A percentile compares a stretch with the other conserved stretches of the same genome.
Evolutionary conservation across 1,140 invertebrate genomes (phyloP).

Genomic region (Agrypnia vestita): DNA sequence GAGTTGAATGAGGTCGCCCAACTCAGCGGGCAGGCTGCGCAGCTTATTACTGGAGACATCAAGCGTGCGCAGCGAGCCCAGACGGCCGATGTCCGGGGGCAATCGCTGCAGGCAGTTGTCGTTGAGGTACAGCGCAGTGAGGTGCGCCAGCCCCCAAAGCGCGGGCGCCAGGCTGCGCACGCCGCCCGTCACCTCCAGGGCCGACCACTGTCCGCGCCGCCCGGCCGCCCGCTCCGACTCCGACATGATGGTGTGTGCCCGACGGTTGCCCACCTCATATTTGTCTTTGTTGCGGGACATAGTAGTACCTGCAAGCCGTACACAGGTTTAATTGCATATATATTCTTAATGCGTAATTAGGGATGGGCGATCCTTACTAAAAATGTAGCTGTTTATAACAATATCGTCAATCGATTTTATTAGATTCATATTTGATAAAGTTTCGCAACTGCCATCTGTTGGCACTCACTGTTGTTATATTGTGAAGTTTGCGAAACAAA

Average conservation of each 20-base stretch:
- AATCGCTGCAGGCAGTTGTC: constrained; percentile 93
- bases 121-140: constrained; percentile 95
- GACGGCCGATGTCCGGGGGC: constrained; percentile 89
- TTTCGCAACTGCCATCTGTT: no score
- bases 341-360: neutral
- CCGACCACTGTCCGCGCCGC: constrained; percentile 92
- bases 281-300: constrained; percentile 81
- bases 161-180: constrained; percentile 93
- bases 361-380: no score
- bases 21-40: constrained; percentile 92
- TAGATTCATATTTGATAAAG: no score
- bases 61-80: constrained; percentile 88
- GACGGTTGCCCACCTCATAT: constrained; percentile 82
- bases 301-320: constrained; percentile 70
- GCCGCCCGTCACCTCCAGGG: constrained; percentile 88
- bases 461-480: no score
- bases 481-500: no score
- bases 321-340: no score
- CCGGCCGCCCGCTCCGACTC: constrained; percentile 92
- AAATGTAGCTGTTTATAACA: no score
- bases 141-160: constrained; percentile 91
- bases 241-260: constrained; percentile 93
- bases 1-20: constrained; percentile 95
- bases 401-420: no score
- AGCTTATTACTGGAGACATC: constrained; percentile 97